These are phyloP conservation scores for Ganaspis brasiliensis DNA, from an alignment of 2,888 invertebrate genomes.

Conservation along the genomic window DNA sequence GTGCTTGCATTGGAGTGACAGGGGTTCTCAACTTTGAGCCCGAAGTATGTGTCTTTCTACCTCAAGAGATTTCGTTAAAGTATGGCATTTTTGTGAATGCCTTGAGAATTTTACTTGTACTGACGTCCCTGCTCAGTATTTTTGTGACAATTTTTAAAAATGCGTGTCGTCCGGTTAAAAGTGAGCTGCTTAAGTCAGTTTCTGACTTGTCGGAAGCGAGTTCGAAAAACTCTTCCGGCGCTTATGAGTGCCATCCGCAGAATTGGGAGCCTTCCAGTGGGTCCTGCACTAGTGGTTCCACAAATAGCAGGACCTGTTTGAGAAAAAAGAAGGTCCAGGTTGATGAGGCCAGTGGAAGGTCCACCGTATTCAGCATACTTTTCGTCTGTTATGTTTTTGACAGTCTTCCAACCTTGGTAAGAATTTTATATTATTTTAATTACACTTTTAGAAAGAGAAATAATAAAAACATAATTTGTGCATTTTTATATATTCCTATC, in stretches of 20 bases:
- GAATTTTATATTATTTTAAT: constrained; percentile 49
- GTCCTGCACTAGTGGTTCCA: constrained; percentile 82
- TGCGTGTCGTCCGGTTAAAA: constrained; percentile 68
- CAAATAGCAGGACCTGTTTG: constrained; percentile 82
- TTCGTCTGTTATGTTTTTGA: constrained; percentile 83
- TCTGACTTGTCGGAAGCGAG: constrained; percentile 77
- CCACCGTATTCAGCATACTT: constrained; percentile 81
- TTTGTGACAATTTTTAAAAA: constrained; percentile 59
- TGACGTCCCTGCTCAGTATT: constrained; percentile 68
- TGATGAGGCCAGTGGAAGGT: constrained; percentile 80
- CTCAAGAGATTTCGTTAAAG: constrained; percentile 74
- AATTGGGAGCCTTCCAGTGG: constrained; percentile 81
- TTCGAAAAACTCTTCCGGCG: constrained; percentile 76
- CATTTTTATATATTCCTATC: no score
- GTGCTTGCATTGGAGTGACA: constrained; percentile 81
- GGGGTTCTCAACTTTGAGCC: constrained; percentile 80
- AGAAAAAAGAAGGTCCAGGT: constrained; percentile 76
- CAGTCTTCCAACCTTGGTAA: constrained; percentile 84
- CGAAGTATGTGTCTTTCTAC: constrained; percentile 75
- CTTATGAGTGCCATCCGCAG: constrained; percentile 77
- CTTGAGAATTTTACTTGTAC: constrained; percentile 66
- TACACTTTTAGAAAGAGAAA: no score
- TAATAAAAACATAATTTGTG: no score
- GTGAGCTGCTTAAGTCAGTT: constrained; percentile 75
- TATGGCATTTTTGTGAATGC: constrained; percentile 76